These are phyloP conservation scores for Anolis sagrei DNA, from an alignment of 2,113 vertebrate genomes.

Conservation along the genomic window DNA sequence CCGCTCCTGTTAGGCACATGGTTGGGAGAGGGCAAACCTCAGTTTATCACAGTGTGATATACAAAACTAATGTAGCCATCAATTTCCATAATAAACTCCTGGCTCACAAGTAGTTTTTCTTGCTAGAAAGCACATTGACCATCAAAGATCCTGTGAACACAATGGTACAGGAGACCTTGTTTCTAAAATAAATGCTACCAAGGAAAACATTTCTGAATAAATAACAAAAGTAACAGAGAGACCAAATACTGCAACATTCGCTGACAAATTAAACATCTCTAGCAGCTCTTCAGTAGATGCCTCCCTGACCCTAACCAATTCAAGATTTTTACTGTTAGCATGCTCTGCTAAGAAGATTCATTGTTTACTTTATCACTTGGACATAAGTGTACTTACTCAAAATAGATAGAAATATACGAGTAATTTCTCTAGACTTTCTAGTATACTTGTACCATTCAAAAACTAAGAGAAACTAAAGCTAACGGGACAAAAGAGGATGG, in stretches of 20 bases:
- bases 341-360: not conserved
- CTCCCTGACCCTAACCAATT: not conserved
- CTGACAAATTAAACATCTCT: not conserved
- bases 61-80: not conserved
- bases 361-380: not conserved
- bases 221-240: not conserved
- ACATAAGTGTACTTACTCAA: not conserved
- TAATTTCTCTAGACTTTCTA: not conserved
- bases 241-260: not conserved
- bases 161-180: not conserved
- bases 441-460: not conserved
- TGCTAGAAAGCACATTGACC: not conserved
- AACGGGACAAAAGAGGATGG: not conserved
- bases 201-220: not conserved
- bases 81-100: not conserved
- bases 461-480: not conserved
- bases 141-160: not conserved
- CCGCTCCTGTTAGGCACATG: not conserved
- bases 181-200: not conserved
- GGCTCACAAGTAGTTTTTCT: not conserved
- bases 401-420: not conserved
- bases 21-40: not conserved
- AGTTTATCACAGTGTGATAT: not conserved
- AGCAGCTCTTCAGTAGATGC: not conserved
- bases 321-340: conserved; percentile 30